These are phyloP conservation scores for Drosophila kanapiae DNA, from an alignment of 1,140 invertebrate genomes.

Conservation along the genomic window DNA sequence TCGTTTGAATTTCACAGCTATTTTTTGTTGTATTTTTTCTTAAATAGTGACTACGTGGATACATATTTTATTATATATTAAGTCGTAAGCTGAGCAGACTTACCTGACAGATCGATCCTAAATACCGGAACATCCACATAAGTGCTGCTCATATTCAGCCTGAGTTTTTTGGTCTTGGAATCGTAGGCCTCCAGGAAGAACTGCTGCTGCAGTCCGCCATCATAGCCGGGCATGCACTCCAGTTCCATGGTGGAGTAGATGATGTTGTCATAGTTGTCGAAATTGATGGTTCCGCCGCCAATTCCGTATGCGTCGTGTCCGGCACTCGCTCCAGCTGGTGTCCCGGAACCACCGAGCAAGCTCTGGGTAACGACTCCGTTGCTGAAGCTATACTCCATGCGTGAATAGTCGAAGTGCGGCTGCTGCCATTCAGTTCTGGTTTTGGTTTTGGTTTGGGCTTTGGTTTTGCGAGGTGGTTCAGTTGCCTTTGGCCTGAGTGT, in stretches of 20 bases:
- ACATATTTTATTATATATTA: too few species aligned
- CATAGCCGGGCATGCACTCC: conserved; percentile 87
- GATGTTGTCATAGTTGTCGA: conserved; percentile 84
- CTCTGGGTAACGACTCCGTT: conserved; percentile 81
- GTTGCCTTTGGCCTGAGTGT: conserved; percentile 13
- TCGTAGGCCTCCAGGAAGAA: conserved; percentile 94
- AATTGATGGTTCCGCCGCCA: conserved; percentile 77
- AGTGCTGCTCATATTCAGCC: conserved; percentile 88
- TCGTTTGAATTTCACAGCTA: neutral
- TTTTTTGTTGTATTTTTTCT: neutral
- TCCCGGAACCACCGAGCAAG: conserved; percentile 55
- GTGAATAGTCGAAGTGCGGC: conserved; percentile 83
- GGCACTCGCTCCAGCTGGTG: conserved; percentile 4
- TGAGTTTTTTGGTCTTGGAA: conserved; percentile 89
- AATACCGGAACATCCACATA: conserved; percentile 88
- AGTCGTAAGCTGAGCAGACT: conserved; percentile 11
- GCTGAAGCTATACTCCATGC: conserved; percentile 84
- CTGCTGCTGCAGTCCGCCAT: conserved; percentile 93
- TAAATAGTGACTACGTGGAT: too few species aligned
- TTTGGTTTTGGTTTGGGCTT: conserved; percentile 1
- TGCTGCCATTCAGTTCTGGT: conserved; percentile 62
- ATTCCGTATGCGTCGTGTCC: conserved; percentile 48
- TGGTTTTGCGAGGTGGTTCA: neutral
- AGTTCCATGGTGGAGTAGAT: conserved; percentile 85
- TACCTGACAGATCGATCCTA: conserved; percentile 87